phyloP scores from a whole-genome alignment of 2,113 vertebrate species.

The Mirounga angustirostris region DNA sequence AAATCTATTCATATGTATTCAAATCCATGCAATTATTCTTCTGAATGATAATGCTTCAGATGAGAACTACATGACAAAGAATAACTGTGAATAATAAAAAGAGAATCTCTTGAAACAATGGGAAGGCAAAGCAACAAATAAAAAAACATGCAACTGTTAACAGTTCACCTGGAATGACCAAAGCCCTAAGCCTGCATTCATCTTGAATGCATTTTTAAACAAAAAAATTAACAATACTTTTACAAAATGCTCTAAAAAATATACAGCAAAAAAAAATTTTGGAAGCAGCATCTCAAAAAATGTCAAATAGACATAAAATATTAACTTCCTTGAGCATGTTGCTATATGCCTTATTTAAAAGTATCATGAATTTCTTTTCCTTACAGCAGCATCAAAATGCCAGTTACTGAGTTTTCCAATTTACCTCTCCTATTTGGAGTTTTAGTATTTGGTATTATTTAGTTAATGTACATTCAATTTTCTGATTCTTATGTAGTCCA shows the following conservation, averaged over 20 bases:
- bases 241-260: neutral
- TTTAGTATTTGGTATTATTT: slow-evolving; percentile 12
- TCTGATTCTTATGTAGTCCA: neutral
- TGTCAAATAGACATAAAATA: slow-evolving; percentile 21
- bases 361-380: neutral
- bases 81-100: slow-evolving; percentile 34
- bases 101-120: slow-evolving; percentile 48
- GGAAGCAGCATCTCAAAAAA: neutral
- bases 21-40: slow-evolving; percentile 23
- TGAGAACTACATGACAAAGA: slow-evolving; percentile 30
- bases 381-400: slow-evolving; percentile 4
- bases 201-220: slow-evolving; percentile 33
- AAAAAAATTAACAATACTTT: neutral
- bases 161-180: neutral
- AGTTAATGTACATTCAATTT: neutral
- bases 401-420: neutral
- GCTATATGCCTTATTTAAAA: neutral
- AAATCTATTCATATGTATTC: slow-evolving; percentile 61
- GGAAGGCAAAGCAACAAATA: neutral
- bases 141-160: neutral
- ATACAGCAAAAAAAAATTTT: neutral
- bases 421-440: neutral
- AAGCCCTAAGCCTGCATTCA: neutral
- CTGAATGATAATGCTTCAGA: neutral
- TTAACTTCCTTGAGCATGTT: neutral